A percentile compares a stretch with the other conserved stretches of the same genome.
Evolutionary conservation across 2,113 vertebrate genomes (phyloP).

Genomic region (Eonycteris spelaea): DNA sequence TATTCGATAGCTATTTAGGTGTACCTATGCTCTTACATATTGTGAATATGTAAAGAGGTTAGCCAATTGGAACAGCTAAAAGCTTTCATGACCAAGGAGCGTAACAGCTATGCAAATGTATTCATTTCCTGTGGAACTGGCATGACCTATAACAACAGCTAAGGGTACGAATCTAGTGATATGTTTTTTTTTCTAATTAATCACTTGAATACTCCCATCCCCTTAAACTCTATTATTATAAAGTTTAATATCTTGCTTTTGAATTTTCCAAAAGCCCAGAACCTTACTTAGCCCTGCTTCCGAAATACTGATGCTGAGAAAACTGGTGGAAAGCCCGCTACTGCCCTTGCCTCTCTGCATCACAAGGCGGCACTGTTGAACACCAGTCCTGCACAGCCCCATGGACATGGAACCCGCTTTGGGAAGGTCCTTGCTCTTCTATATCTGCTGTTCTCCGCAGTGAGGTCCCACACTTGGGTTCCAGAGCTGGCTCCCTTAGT

Average conservation of each 20-base stretch:
- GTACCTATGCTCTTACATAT: background rate
- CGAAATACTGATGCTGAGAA: background rate
- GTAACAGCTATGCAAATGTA: background rate
- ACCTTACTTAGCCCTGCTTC: background rate
- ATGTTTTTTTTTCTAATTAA: background rate
- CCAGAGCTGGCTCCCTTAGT: background rate
- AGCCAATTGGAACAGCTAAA: background rate
- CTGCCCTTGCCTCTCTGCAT: background rate
- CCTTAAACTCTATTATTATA: background rate
- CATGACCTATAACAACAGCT: background rate
- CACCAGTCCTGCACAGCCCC: background rate
- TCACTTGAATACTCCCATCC: background rate
- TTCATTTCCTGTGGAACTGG: background rate
- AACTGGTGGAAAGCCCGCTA: background rate
- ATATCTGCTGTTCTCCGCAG: background rate
- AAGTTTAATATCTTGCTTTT: conserved; percentile 9
- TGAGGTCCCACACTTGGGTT: background rate
- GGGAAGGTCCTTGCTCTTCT: background rate
- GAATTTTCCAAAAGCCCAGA: background rate
- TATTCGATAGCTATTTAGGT: background rate
- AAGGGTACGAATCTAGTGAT: background rate
- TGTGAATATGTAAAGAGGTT: background rate
- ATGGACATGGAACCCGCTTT: rapidly evolving
- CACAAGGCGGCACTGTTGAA: background rate
- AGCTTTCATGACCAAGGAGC: background rate